Conservation (phyloP, 2,888 invertebrate genomes). For the Epinotia ramella region DNA sequence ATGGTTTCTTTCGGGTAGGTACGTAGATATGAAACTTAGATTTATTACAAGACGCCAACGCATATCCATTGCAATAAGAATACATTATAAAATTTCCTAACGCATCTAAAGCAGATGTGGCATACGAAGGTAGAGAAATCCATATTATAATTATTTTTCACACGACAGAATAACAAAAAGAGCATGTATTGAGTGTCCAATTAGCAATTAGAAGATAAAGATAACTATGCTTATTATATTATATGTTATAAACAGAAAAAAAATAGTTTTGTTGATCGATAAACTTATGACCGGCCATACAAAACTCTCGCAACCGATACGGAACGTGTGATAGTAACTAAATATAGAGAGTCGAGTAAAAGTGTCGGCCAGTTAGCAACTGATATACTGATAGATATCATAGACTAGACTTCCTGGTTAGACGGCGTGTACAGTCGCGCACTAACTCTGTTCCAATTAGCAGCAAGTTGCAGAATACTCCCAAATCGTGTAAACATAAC, state of each 20-base stretch:
- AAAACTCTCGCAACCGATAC: not conserved
- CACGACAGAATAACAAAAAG: no score
- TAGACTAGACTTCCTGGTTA: slow-evolving; percentile 29
- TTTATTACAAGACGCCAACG: not conserved
- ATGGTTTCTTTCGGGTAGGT: not conserved
- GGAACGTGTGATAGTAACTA: slow-evolving; percentile 19
- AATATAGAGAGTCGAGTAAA: slow-evolving; percentile 32
- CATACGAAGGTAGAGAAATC: no score
- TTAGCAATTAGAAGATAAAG: no score
- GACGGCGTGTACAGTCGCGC: not conserved
- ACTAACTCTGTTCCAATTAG: not conserved
- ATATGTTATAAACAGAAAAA: no score
- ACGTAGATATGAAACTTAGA: not conserved
- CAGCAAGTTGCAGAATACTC: not conserved
- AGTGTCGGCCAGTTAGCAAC: slow-evolving; percentile 28
- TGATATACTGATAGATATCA: slow-evolving; percentile 26
- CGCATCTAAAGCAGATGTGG: not conserved
- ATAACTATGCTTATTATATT: no score
- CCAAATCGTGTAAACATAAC: not conserved
- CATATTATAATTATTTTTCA: no score
- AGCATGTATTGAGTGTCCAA: no score
- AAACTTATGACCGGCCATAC: no score
- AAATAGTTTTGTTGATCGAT: no score
- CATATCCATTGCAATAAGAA: not conserved
- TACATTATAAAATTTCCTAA: not conserved